These are phyloP conservation scores for Meloidogyne floridensis DNA, from an alignment of 1,140 invertebrate genomes.

Conservation along the genomic window DNA sequence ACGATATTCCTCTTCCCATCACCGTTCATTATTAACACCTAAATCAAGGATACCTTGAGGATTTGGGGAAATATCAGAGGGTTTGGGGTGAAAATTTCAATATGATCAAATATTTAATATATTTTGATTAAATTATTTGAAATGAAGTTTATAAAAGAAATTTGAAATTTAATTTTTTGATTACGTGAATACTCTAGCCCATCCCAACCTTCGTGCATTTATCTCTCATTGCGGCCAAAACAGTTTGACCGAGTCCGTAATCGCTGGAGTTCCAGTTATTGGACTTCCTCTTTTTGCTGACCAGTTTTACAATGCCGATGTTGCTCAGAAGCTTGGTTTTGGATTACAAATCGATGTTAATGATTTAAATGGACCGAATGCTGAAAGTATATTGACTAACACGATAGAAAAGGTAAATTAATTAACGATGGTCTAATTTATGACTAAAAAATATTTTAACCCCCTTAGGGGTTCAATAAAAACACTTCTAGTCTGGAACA, in stretches of 20 bases:
- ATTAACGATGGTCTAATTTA: background rate
- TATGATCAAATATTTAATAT: too few relatives aligned
- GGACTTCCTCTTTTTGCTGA: conserved; percentile 70
- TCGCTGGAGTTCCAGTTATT: conserved; percentile 78
- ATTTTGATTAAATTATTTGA: background rate
- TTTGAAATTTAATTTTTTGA: background rate
- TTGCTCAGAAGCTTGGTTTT: conserved; percentile 27
- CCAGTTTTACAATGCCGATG: conserved; percentile 42
- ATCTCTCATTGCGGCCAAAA: conserved; percentile 80
- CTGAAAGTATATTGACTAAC: conserved; percentile 1
- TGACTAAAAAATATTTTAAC: too few relatives aligned
- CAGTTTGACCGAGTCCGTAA: conserved; percentile 80
- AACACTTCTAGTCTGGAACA: too few relatives aligned
- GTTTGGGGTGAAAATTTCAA: too few relatives aligned
- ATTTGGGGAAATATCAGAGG: too few relatives aligned
- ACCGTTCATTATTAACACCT: too few relatives aligned
- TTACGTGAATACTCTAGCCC: conserved; percentile 12
- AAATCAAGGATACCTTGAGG: too few relatives aligned
- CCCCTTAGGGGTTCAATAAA: too few relatives aligned
- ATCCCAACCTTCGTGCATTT: conserved; percentile 70
- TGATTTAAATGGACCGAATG: conserved; percentile 26
- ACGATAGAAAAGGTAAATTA: conserved; percentile 11
- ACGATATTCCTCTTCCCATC: too few relatives aligned
- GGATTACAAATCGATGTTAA: conserved; percentile 28
- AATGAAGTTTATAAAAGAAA: background rate